Base-by-base conservation (phyloP, 2,113 vertebrate species). In the Loxodonta africana region DNA sequence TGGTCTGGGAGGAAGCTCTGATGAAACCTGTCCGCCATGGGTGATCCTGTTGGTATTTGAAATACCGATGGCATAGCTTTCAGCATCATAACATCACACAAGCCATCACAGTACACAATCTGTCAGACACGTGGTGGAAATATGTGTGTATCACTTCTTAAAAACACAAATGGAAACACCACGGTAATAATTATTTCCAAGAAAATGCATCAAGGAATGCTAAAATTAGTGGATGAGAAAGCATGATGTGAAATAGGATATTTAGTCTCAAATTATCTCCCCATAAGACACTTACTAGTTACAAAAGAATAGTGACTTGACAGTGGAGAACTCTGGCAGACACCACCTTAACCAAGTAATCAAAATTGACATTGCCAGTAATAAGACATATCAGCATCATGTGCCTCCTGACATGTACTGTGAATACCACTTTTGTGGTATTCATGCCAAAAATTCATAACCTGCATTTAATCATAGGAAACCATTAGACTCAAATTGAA, bases 151-250 rank as follows among this genome's bases (percentile, higher is more conserved):
- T 85, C 41, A 86, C 25, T 48, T 62, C 78, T 91, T 57, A 57
- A 95, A 95, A 88, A 46, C n/a, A 57, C 67, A 95, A 65, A 76
- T 74, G 17, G 69, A 92, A 92, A 92, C 3, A 67, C 37, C n/a
- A 44, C 20, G 51, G 21, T 87, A 67, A 83, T 87, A 53, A 20
- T 5, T 67, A 5, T 73, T 57, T 44, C 11, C 15, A 74, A 63
- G 20, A 92, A 92, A 95, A 65, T 25, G 62, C 74, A 82, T 53
- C 57, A 67, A 25, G 30, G 7, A 77, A 74, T 87, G 57, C 8
- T 88, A 60, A 91, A 82, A 26, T 95, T 81, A 81, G 28, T 65
- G 77, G 53, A 57, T 7, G 90, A 88, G 30, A 74, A 74, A 86
- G 15, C 74, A n/a, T 23, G 21, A 63, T 81, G 28, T 63, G 44